Evolutionary conservation across 1,140 invertebrate species (phyloP).

Genomic region (Lordiphosa mommai): DNA sequence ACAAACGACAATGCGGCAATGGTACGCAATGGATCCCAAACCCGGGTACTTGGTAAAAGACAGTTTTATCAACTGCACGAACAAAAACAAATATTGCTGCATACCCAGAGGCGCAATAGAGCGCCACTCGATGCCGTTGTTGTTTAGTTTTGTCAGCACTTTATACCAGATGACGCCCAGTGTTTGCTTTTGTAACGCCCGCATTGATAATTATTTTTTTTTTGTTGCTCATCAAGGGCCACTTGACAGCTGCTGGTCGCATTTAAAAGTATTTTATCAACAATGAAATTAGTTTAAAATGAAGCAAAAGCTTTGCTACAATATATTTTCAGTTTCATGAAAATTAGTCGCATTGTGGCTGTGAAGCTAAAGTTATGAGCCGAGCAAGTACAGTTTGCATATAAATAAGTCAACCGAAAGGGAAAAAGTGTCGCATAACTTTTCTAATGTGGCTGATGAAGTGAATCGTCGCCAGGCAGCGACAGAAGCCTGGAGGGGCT

Average conservation of each 20-base stretch:
- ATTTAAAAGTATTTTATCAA: slow-evolving; percentile 59
- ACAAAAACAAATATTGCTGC: slow-evolving; percentile 43
- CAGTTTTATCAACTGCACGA: slow-evolving; percentile 46
- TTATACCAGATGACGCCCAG: slow-evolving; percentile 27
- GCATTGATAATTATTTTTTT: slow-evolving; percentile 23
- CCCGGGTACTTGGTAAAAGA: slow-evolving; percentile 11
- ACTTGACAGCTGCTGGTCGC: slow-evolving; percentile 28
- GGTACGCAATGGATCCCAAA: background rate
- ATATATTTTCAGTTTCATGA: background rate
- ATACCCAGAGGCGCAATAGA: slow-evolving; percentile 42
- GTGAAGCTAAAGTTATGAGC: background rate
- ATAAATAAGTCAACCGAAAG: slow-evolving; percentile 34
- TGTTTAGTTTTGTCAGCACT: slow-evolving; percentile 37
- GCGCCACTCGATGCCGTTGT: slow-evolving; percentile 32
- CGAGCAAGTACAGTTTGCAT: slow-evolving; percentile 38
- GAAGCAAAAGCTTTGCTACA: background rate
- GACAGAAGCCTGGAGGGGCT: slow-evolving; percentile 5
- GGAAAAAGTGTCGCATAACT: slow-evolving; percentile 16
- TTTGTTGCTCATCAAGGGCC: slow-evolving; percentile 25
- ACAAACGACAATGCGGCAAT: slow-evolving; percentile 65
- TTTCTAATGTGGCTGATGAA: slow-evolving; percentile 54
- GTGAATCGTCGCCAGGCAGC: slow-evolving; percentile 20
- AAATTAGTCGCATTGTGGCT: slow-evolving; percentile 44
- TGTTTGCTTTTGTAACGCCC: slow-evolving; percentile 28
- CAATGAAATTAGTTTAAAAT: slow-evolving; percentile 17